phyloP scores from a whole-genome alignment of 2,888 invertebrate genomes.

The Siphonodentalium dalli region DNA sequence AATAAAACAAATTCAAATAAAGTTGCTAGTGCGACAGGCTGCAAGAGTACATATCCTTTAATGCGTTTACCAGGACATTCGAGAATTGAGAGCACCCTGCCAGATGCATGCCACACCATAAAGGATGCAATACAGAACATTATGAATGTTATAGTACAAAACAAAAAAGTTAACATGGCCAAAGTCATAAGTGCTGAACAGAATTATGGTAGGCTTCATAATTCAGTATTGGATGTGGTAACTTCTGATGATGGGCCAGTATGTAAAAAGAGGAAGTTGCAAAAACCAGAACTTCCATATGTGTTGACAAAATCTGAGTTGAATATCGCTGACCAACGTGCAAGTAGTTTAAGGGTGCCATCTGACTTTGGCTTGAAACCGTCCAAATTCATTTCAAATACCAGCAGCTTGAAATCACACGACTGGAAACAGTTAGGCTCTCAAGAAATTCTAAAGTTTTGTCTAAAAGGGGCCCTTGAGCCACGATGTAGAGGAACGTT shows the following conservation, averaged over 20 bases:
- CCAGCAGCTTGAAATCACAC: not conserved
- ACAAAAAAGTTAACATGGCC: not conserved
- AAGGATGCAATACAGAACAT: constrained; percentile 9
- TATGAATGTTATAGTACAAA: not conserved
- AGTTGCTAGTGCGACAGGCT: constrained; percentile 6
- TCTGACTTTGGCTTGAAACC: constrained; percentile 5
- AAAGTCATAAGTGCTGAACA: not conserved
- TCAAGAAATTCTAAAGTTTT: not conserved
- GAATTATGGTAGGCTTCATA: not conserved
- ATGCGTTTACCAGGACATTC: not conserved
- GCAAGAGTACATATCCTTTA: constrained; percentile 1
- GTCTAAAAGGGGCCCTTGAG: not conserved
- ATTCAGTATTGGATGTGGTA: not conserved
- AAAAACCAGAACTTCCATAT: not conserved
- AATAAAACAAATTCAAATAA: not conserved
- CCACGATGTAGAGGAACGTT: constrained; percentile 4
- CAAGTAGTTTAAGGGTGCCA: not conserved
- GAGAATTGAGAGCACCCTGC: not conserved
- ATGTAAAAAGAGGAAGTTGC: not conserved
- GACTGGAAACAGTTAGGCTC: constrained; percentile 4
- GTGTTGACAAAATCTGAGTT: not conserved
- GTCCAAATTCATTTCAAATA: not conserved
- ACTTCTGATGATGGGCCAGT: not conserved
- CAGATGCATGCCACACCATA: constrained; percentile 7
- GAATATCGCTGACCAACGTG: not conserved